Base-by-base conservation (phyloP, 1,140 invertebrate genomes). In the Drosophila guanche region DNA sequence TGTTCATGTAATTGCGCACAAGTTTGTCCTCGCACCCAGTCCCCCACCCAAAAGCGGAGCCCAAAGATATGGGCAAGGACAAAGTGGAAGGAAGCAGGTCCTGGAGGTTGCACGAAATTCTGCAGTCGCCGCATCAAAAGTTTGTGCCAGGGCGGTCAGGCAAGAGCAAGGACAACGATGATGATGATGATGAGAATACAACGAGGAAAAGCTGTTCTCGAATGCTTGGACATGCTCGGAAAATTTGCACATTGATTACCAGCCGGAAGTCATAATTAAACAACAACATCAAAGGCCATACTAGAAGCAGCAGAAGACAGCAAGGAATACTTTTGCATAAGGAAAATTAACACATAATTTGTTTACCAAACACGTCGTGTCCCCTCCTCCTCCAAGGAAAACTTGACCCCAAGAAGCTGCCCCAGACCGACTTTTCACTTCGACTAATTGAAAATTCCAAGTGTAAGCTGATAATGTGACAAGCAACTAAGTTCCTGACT, bases 191-290 rank as follows among this genome's bases (percentile, higher is more conserved):
- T 69, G 54, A 70, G 51, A 54, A 59, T 66, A 70, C 51, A 59
- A 58, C 52, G 48, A 65, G 59, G 60, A 55, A 74, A 65, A 65
- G 68, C 73, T 73, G 59, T 27, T 73, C 76, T 81, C 65, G 55
- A 76, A 85, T 86, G 81, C 81, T 51, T 57, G 53, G 58, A 60
- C 61, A 75, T 61, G 61, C 59, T 37, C 22, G 45, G 46, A 46
- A 75, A 86, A 86, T 86, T 86, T 86, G 83, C 81, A 86, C 81
- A 81, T 86, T 86, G 83, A 86, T 86, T 86, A 81, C 83, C 68
- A 70, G 77, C 81, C 83, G 83, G 77, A 88, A 86, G 81, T 86
- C 83, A 81, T 86, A 86, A 86, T 86, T 86, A 86, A 88, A 81
- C 83, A 85, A 58, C 69, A 83, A 45, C 55, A 52, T 59, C 72